Evolutionary conservation across 1,140 invertebrate species (phyloP), one percentile per base, ranked within the genome.

Genomic region (Triops cancriformis): DNA sequence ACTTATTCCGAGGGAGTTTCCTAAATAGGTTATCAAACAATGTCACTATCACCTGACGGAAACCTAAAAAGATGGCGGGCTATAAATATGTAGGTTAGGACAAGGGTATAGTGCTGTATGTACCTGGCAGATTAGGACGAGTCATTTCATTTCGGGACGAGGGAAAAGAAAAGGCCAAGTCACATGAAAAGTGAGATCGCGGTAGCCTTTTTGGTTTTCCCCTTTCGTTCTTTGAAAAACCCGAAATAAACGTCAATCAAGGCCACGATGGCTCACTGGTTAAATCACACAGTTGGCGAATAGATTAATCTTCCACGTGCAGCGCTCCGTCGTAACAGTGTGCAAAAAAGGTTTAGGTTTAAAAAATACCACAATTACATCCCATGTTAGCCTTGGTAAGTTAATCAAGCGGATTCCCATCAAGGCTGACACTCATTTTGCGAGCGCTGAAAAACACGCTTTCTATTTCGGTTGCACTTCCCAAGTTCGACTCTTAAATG

Each of bases 131-230:
- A 64, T 64, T 64, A 64, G 51, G 4, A 64, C 51, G 23, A 64
- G 51, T 64, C 51, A 64, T 23, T 64, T 64, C 51, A 14, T 64
- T 23, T 64, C 51, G 51, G 51, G 14, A 23, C 51, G 51, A 64
- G 23, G 3, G 51, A 64, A n/a, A 64, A 64, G 51, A 64, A 64
- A 37, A 64, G 51, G 51, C 51, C 51, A 64, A 10, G 10, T 18
- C 51, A 23, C n/a, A 64, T n/a, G 51, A 64, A 64, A 64, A 64
- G 51, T 64, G 51, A 64, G 51, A 64, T 23, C 51, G 51, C 51
- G 18, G 14, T 64, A 64, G 51, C 51, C 51, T 64, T 64, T 18
- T 64, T 64, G 6, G 18, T 23, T 64, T 64, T 64, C 51, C 18
- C 23, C 2, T 23, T 5, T 23, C 14, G 1, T 5, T 18, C n/a